These are phyloP conservation scores for Caenorhabditis zanzibari DNA, from an alignment of 2,888 invertebrate species.

Conservation along the genomic window DNA sequence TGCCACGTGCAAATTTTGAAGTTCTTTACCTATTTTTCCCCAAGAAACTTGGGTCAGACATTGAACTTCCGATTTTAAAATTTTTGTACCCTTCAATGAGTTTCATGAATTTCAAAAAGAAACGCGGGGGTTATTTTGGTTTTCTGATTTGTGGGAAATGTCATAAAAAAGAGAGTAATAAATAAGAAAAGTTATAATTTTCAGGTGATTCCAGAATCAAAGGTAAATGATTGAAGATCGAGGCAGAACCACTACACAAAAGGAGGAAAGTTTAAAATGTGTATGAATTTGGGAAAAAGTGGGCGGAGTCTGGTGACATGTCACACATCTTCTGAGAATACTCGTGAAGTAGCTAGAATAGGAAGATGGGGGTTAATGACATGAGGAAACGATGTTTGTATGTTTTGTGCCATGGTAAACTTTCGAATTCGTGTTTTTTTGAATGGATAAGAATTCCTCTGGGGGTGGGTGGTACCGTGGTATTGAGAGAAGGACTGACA, in stretches of 20 bases:
- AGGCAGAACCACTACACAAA: too few relatives aligned
- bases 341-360: conserved; percentile 7
- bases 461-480: too few relatives aligned
- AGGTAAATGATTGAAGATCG: not conserved
- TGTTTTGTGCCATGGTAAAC: conserved; percentile 1
- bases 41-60: not conserved
- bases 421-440: too few relatives aligned
- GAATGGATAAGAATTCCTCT: too few relatives aligned
- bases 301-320: conserved; percentile 12
- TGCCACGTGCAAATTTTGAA: too few relatives aligned
- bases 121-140: not conserved
- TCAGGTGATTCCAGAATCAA: not conserved
- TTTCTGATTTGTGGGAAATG: conserved; percentile 3
- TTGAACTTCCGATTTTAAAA: conserved; percentile 1
- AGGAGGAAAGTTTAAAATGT: too few relatives aligned
- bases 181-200: not conserved
- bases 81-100: not conserved
- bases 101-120: not conserved
- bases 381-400: not conserved
- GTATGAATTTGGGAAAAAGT: not conserved
- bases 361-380: not conserved
- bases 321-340: not conserved
- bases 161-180: too few relatives aligned
- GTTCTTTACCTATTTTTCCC: not conserved
- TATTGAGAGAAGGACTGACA: too few relatives aligned